These are phyloP conservation scores for Micromussa lordhowensis DNA, from an alignment of 92 coral and sea anemone genomes.

Conservation along the genomic window DNA sequence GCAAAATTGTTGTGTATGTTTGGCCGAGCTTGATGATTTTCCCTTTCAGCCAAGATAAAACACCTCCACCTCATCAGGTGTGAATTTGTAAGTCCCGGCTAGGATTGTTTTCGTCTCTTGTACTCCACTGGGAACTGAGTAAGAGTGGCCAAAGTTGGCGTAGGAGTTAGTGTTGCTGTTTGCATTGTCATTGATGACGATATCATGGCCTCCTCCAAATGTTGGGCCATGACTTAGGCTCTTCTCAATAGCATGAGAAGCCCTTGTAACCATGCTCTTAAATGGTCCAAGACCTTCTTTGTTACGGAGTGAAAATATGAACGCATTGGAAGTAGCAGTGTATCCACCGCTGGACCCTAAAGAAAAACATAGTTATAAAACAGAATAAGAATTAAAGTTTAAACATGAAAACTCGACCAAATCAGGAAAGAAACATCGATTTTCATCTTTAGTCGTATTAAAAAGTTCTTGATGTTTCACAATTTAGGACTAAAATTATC, in stretches of 20 bases:
- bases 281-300: neutral
- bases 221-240: neutral
- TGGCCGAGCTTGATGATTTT: neutral
- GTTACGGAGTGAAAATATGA: neutral
- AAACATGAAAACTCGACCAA: no score
- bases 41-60: neutral
- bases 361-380: neutral
- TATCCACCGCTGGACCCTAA: neutral
- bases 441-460: no score
- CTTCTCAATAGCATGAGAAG: neutral
- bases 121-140: conserved; percentile 3
- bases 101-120: neutral
- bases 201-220: neutral
- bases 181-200: neutral
- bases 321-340: neutral
- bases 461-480: no score
- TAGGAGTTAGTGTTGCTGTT: neutral
- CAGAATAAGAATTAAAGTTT: neutral
- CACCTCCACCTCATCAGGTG: conserved; percentile 11
- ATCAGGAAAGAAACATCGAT: no score
- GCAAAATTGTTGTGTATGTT: no score
- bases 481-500: no score
- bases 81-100: neutral
- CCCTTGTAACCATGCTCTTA: neutral
- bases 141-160: neutral